Base-by-base conservation (phyloP, 2,888 invertebrate genomes). In the Dynastes tityus region DNA sequence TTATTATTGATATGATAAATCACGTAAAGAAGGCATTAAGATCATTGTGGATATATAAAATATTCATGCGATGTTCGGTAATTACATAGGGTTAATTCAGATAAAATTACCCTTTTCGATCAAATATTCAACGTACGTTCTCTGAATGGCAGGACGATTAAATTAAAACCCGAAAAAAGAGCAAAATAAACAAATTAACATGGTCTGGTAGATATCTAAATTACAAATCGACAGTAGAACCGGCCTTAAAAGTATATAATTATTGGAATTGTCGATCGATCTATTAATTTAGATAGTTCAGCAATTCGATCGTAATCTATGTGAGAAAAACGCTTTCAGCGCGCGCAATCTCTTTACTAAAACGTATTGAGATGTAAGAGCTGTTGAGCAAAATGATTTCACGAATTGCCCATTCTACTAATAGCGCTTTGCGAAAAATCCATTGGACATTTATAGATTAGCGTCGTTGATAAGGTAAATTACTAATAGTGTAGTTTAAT, bases 271-370 rank as follows among this genome's bases (percentile, higher is more conserved):
- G 73, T 49, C 40, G 61, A 73, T 58, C 73, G 73, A 74, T 74
- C 73, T 61, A 74, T 74, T 74, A 74, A 74, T 74, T 74, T 74
- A 61, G 73, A 74, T 74, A 74, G 73, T 63, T 74, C 73, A 61
- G 61, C 49, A 45, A 74, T 74, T 61, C 73, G 73, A 74, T 74
- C 63, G 61, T 74, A 74, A 74, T 74, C 73, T 74, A 74, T 45
- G 45, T 61, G 73, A 74, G 45, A 63, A 74, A 49, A 74, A 61
- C 16, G 49, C 51, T 29, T 13, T 49, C 49, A 16, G 29, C 53
- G 53, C 29, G 2, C 11, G 49, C 45, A 45, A 68, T 16, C 27
- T 22, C 13, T 29, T 2, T 61, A 73, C 70, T 58, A 61, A 73
- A 73, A 68, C 58, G 53, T 71, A 55, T 55, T 29, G 11, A 73